Evolutionary conservation across 2,888 invertebrate genomes (phyloP).

Genomic region (Limnephilus marmoratus): DNA sequence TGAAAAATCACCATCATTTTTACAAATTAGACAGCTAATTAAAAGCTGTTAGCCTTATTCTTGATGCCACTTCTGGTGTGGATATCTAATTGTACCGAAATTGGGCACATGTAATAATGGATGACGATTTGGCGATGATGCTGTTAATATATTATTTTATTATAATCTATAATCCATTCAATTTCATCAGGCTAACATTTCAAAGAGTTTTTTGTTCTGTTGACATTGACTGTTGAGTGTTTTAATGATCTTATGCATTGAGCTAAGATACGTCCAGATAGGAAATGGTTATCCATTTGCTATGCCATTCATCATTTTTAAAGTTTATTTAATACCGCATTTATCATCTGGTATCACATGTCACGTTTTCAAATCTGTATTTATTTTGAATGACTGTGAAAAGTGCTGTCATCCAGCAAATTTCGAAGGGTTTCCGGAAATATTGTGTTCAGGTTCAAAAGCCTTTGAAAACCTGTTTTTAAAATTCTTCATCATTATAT

Average conservation of each 20-base stretch:
- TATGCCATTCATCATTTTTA: slow-evolving; percentile 12
- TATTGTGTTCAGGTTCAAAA: no score
- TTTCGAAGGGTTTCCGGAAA: no score
- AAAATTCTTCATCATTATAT: no score
- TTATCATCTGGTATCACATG: neutral
- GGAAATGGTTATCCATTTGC: neutral
- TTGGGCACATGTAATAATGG: slow-evolving; percentile 3
- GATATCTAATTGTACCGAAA: slow-evolving; percentile 7
- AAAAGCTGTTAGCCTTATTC: slow-evolving; percentile 32
- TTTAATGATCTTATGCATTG: slow-evolving; percentile 28
- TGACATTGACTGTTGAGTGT: slow-evolving; percentile 18
- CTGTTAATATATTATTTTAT: neutral
- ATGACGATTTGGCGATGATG: slow-evolving; percentile 7
- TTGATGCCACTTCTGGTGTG: neutral
- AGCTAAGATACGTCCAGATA: neutral
- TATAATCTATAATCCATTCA: slow-evolving; percentile 10
- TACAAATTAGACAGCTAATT: neutral
- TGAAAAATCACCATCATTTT: neutral
- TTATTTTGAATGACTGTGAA: neutral
- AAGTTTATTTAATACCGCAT: neutral
- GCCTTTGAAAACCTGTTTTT: no score
- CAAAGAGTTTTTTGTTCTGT: slow-evolving; percentile 21
- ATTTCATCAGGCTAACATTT: slow-evolving; percentile 10
- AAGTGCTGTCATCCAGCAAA: neutral
- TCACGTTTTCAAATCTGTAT: neutral